These are phyloP conservation scores for Trichogramma evanescens DNA, from an alignment of 2,888 invertebrate species.

Conservation along the genomic window DNA sequence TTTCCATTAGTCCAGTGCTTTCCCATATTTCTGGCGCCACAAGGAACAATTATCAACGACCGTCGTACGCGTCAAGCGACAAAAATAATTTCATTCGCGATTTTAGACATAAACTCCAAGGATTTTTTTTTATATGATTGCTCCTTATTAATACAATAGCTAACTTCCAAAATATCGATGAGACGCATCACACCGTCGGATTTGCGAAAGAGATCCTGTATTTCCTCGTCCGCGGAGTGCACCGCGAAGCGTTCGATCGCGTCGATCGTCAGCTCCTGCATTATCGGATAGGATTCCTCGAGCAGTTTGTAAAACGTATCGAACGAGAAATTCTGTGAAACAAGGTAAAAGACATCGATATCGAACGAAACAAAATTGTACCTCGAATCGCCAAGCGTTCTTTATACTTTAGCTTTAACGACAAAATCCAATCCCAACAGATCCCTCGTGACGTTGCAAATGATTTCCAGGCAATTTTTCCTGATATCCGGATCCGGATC, in stretches of 20 bases:
- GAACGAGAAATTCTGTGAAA: conserved; percentile 49
- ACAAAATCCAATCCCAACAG: conserved; percentile 49
- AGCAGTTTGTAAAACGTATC: conserved; percentile 48
- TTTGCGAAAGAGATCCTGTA: conserved; percentile 51
- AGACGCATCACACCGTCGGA: conserved; percentile 51
- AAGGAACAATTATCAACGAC: no score
- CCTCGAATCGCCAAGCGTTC: not conserved
- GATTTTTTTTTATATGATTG: not conserved
- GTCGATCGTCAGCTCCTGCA: conserved; percentile 50
- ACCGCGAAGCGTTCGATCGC: conserved; percentile 50
- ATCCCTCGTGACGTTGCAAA: conserved; percentile 52
- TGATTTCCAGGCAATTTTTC: conserved; percentile 53
- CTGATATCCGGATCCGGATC: conserved; percentile 55
- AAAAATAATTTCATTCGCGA: not conserved
- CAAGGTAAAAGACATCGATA: not conserved
- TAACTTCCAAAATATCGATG: conserved; percentile 52
- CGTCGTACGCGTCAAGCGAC: no score
- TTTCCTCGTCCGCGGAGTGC: conserved; percentile 47
- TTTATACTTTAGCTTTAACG: conserved; percentile 26
- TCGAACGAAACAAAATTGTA: no score
- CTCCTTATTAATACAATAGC: not conserved
- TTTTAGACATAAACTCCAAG: not conserved
- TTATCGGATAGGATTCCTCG: conserved; percentile 50
- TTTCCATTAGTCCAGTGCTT: no score
- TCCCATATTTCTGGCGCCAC: no score